Evolutionary conservation across 2,888 invertebrate species (phyloP).

Genomic region (Lithodes maja): DNA sequence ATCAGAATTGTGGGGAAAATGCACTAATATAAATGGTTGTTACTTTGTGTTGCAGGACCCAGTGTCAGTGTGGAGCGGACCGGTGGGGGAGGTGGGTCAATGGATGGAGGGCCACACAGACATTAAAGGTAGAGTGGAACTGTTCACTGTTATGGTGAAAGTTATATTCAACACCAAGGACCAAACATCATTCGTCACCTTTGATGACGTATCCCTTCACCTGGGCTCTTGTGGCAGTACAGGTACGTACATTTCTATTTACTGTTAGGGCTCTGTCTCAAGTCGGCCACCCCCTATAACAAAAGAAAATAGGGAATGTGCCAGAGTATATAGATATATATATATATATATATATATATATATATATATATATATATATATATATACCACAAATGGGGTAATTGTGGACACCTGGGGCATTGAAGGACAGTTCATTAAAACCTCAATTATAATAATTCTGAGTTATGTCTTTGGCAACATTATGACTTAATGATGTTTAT

Average conservation of each 20-base stretch:
- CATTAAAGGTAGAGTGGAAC: neutral
- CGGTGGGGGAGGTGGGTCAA: constrained; percentile 23
- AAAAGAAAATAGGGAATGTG: too few relatives aligned
- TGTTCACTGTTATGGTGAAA: constrained; percentile 33
- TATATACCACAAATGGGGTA: too few relatives aligned
- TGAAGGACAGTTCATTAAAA: too few relatives aligned
- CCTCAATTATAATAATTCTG: too few relatives aligned
- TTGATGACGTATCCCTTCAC: constrained; percentile 50
- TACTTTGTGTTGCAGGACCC: constrained; percentile 9
- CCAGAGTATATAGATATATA: too few relatives aligned
- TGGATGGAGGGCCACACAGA: constrained; percentile 35
- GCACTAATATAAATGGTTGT: too few relatives aligned
- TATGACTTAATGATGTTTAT: neutral
- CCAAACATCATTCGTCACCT: constrained; percentile 32
- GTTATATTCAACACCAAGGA: constrained; percentile 19
- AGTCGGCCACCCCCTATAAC: too few relatives aligned
- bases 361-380: neutral
- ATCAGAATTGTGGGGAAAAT: too few relatives aligned
- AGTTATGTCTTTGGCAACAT: neutral
- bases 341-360: neutral
- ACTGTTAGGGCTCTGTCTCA: too few relatives aligned
- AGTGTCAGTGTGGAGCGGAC: constrained; percentile 20
- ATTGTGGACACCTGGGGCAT: too few relatives aligned
- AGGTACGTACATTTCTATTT: constrained; percentile 18
- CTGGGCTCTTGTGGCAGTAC: constrained; percentile 44